Evolutionary conservation across 2,888 invertebrate species (phyloP).

Genomic region (Morpho deidamia): DNA sequence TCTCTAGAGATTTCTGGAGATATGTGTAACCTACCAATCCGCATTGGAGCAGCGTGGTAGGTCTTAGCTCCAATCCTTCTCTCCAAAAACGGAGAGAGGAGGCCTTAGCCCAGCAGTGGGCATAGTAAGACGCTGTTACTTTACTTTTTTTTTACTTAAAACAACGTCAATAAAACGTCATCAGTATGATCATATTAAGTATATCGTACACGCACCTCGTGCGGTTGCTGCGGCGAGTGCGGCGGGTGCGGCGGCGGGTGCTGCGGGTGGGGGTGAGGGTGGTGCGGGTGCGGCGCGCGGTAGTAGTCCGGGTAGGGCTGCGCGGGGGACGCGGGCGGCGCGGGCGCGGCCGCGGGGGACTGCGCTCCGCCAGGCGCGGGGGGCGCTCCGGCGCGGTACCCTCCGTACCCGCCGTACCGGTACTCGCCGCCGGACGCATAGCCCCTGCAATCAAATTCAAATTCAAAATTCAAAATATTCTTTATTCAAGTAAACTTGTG

Average conservation of each 20-base stretch:
- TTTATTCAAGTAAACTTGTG: too few species aligned
- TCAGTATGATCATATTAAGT: not conserved
- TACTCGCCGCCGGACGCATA: constrained; percentile 51
- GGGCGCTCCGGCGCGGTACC: constrained; percentile 57
- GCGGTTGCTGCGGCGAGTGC: constrained; percentile 45
- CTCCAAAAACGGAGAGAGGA: too few species aligned
- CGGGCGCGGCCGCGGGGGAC: constrained; percentile 46
- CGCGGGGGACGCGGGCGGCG: constrained; percentile 41
- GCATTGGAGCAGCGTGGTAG: too few species aligned
- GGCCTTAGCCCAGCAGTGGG: too few species aligned
- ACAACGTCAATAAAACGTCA: not conserved
- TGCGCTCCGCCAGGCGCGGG: constrained; percentile 39
- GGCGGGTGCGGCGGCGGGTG: constrained; percentile 57
- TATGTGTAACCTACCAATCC: too few species aligned
- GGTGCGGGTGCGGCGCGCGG: constrained; percentile 40
- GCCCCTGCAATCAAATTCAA: constrained; percentile 37
- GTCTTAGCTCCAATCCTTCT: too few species aligned
- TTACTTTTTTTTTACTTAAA: too few species aligned
- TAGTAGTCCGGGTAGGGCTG: constrained; percentile 47
- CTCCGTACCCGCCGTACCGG: constrained; percentile 70
- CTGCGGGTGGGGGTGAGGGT: constrained; percentile 47
- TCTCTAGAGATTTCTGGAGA: too few species aligned
- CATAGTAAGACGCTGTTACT: too few species aligned
- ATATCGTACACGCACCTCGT: constrained; percentile 38
- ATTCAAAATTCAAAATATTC: too few species aligned